phyloP scores from a whole-genome alignment of 2,888 invertebrate genomes.

The Hemithea aestivaria region DNA sequence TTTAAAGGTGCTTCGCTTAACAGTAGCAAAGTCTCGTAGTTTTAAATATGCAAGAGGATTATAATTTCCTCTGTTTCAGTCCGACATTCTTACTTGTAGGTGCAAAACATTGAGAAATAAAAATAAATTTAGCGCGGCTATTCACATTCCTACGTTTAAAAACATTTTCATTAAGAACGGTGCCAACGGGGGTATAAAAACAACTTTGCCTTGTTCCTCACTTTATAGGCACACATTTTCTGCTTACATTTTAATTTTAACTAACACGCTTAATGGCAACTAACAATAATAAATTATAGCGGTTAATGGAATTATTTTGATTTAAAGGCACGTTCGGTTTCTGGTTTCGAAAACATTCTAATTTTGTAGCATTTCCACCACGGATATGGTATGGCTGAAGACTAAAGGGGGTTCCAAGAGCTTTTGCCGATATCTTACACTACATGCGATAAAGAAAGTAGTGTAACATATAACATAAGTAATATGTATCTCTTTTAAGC shows the following conservation, averaged over 20 bases:
- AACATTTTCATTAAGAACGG: conserved; percentile 24
- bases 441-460: too few relatives aligned
- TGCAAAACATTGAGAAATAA: conserved; percentile 10
- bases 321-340: conserved; percentile 46
- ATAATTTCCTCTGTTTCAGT: background rate
- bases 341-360: conserved; percentile 41
- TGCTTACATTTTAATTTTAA: background rate
- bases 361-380: conserved; percentile 37
- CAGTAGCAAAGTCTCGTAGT: too few relatives aligned
- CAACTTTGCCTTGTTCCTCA: conserved; percentile 2
- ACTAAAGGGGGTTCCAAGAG: too few relatives aligned
- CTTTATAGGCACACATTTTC: background rate
- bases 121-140: conserved; percentile 7
- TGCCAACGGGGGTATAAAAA: conserved; percentile 15
- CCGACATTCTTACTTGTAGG: background rate
- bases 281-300: conserved; percentile 19
- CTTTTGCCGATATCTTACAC: too few relatives aligned
- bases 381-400: background rate
- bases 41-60: too few relatives aligned
- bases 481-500: too few relatives aligned
- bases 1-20: too few relatives aligned
- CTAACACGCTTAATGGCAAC: conserved; percentile 3
- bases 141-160: conserved; percentile 13
- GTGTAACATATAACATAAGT: too few relatives aligned
- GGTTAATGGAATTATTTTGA: conserved; percentile 36